phyloP scores from a whole-genome alignment of 2,888 invertebrate species.

The Poecilobothrus nobilitatus region DNA sequence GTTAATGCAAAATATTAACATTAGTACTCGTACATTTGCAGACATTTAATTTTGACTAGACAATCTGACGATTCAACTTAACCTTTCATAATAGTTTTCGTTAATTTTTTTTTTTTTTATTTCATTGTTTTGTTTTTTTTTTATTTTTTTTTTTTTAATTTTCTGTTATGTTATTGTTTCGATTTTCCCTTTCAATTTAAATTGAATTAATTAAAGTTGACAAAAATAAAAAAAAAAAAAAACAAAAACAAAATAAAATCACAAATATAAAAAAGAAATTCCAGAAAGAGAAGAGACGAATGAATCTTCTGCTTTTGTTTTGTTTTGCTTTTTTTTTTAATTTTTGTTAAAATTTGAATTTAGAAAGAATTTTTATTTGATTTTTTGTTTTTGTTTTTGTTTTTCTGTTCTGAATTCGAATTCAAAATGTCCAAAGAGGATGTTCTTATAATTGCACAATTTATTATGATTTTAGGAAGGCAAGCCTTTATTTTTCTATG shows the following conservation, averaged over 20 bases:
- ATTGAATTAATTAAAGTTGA: conserved; percentile 6
- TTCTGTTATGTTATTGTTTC: not conserved
- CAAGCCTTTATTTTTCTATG: not conserved
- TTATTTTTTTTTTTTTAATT: no score
- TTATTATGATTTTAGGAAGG: not conserved
- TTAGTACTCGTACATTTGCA: not conserved
- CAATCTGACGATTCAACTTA: not conserved
- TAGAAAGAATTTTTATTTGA: no score
- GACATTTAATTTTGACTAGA: not conserved
- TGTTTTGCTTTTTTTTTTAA: no score
- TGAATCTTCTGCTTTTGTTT: no score
- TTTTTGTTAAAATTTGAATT: no score
- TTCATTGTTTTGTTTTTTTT: no score
- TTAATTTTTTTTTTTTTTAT: no score
- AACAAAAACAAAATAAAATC: not conserved
- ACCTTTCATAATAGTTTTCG: not conserved
- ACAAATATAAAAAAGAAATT: no score
- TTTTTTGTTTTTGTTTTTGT: no score
- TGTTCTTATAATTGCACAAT: conserved; percentile 4
- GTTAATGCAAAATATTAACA: no score
- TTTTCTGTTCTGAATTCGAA: not conserved
- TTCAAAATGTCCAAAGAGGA: conserved; percentile 3
- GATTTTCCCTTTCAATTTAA: conserved; percentile 1
- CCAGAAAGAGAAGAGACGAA: no score
- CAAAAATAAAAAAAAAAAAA: not conserved